phyloP scores from a whole-genome alignment of 92 coral and sea anemone species.

The Epizoanthus illoricatus region DNA sequence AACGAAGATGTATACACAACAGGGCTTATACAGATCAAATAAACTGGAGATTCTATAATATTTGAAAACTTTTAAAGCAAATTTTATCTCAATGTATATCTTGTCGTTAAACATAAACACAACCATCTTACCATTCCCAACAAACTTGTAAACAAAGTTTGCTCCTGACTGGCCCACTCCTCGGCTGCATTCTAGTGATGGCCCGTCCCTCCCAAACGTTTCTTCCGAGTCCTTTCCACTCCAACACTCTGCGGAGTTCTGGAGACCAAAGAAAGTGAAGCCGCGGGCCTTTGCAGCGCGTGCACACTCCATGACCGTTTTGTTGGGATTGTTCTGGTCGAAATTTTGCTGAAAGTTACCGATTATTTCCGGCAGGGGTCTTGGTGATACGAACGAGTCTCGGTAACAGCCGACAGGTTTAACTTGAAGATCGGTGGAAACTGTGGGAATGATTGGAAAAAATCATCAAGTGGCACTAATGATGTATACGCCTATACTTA shows the following conservation, averaged over 20 bases:
- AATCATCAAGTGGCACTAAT: neutral
- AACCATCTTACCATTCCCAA: constrained; percentile 4
- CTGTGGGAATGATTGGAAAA: neutral
- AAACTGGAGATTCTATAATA: too few relatives aligned
- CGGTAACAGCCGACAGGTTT: constrained; percentile 70
- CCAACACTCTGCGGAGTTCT: constrained; percentile 19
- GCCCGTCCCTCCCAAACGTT: constrained; percentile 37
- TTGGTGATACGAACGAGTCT: constrained; percentile 45
- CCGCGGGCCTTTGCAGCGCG: constrained; percentile 56
- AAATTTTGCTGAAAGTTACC: constrained; percentile 51
- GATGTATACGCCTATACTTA: too few relatives aligned
- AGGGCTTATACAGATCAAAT: too few relatives aligned
- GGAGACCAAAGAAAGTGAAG: constrained; percentile 23
- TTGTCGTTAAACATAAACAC: too few relatives aligned
- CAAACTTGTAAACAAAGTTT: constrained; percentile 36
- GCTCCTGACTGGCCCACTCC: constrained; percentile 37
- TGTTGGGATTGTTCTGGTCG: constrained; percentile 56
- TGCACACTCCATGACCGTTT: constrained; percentile 60
- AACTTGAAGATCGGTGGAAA: neutral
- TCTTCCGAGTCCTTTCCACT: constrained; percentile 26
- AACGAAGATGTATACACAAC: too few relatives aligned
- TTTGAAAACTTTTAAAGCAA: too few relatives aligned
- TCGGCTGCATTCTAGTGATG: constrained; percentile 26
- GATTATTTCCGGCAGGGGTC: constrained; percentile 66
- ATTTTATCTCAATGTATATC: too few relatives aligned